Evolutionary conservation across 2,888 invertebrate species (phyloP).

Genomic region (Lasius platythorax): DNA sequence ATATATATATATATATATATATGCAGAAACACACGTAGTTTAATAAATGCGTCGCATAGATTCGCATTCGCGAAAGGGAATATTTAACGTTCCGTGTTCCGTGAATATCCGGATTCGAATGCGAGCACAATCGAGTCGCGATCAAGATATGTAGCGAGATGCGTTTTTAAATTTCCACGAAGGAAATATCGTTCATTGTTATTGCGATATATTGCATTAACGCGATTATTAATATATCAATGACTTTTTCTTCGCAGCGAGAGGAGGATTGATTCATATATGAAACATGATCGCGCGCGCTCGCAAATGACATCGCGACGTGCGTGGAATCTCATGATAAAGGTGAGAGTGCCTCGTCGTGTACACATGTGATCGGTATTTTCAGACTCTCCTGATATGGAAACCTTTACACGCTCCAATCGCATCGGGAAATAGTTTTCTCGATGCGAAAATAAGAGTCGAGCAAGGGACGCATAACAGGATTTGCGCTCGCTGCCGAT

Average conservation of each 20-base stretch:
- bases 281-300: conserved; percentile 20
- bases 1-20: neutral
- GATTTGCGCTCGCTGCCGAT: neutral
- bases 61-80: conserved; percentile 31
- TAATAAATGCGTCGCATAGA: neutral
- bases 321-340: conserved; percentile 31
- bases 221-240: conserved; percentile 23
- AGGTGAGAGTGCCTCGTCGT: neutral
- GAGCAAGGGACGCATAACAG: neutral
- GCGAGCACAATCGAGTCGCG: neutral
- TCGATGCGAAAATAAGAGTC: neutral
- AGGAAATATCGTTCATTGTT: neutral
- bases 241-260: neutral
- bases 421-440: conserved; percentile 19
- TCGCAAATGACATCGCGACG: conserved; percentile 30
- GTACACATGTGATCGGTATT: conserved; percentile 10
- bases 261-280: conserved; percentile 25
- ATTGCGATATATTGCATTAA: conserved; percentile 2
- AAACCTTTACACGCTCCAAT: neutral
- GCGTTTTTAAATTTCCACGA: neutral
- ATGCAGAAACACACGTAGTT: neutral
- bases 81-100: neutral
- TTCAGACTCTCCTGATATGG: conserved; percentile 1
- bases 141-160: neutral
- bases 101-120: conserved; percentile 9